These are phyloP conservation scores for Scarus forsteni DNA, from an alignment of 2,797 vertebrate genomes.

Conservation along the genomic window DNA sequence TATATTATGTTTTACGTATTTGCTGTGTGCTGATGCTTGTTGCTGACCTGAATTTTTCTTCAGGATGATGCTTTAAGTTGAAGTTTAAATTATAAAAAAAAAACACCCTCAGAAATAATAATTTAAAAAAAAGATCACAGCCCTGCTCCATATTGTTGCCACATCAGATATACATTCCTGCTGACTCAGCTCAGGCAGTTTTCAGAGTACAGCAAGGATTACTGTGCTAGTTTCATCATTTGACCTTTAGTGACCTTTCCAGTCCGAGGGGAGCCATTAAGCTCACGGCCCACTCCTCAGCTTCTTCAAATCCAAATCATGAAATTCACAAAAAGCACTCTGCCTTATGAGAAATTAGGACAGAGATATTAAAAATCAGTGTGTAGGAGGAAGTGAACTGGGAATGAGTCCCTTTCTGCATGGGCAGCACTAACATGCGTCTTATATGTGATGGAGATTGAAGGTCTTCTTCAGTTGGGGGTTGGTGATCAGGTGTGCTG, in stretches of 20 bases:
- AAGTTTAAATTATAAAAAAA: too few species aligned
- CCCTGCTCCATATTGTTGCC: slow-evolving; percentile 1
- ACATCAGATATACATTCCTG: slow-evolving; percentile 28
- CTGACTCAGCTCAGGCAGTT: slow-evolving; percentile 46
- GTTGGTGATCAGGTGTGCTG: slow-evolving; percentile 76
- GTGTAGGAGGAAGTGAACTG: neutral
- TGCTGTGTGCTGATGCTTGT: too few species aligned
- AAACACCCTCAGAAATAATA: neutral
- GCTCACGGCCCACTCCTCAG: slow-evolving; percentile 18
- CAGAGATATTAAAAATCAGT: slow-evolving; percentile 14
- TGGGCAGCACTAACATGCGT: slow-evolving; percentile 15
- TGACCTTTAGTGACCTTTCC: slow-evolving; percentile 45
- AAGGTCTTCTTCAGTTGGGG: slow-evolving; percentile 69
- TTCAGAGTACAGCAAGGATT: slow-evolving; percentile 11
- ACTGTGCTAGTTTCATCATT: slow-evolving; percentile 25
- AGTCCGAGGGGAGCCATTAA: slow-evolving; percentile 30
- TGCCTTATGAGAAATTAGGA: neutral
- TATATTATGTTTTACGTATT: too few species aligned
- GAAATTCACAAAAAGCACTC: slow-evolving; percentile 6
- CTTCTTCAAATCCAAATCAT: slow-evolving; percentile 20
- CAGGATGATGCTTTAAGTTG: too few species aligned
- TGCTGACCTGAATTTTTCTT: too few species aligned
- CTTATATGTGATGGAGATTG: slow-evolving; percentile 47
- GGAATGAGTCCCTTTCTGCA: slow-evolving; percentile 8
- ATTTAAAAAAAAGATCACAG: neutral